Evolutionary conservation across 2,797 vertebrate genomes (phyloP), one percentile per base, ranked within the genome.

Genomic region (Australoheros facetus): DNA sequence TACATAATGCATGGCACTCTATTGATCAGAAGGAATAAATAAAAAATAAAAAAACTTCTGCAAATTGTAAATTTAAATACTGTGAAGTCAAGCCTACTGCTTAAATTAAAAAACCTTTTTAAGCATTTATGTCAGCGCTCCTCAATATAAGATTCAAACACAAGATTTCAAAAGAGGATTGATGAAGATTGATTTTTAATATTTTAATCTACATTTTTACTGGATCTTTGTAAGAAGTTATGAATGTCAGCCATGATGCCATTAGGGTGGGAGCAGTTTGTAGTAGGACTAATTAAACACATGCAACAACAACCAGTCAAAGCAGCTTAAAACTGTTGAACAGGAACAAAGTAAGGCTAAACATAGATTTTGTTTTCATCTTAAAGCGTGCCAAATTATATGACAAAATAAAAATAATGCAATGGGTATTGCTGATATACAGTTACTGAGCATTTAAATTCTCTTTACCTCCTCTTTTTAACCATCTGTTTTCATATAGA

Each of bases 401-500:
- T 64, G 42, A 81, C 26, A 75, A 82, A 58, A 34, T 32, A 51
- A 60, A 55, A 77, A 51, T 57, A 32, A 53, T 73, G 62, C 39
- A 76, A 16, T 39, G 8, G 17, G 42, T 58, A 57, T 51, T 17
- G 85, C 7, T 70, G 3, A 81, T 37, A 16, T 45, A 45, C 5
- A 16, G 71, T 45, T 58, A 34, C 7, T 58, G 30, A 58, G 17
- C 30, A 34, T 32, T 58, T 34, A 11, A 17, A 32, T 19, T 32
- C 3, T 32, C 8, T 58, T 32, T 30, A 32, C 7, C 39, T 42
- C 10, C 21, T 28, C 12, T 74, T 3, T 70, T 53, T 34, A 42
- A 37, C 39, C 26, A 51, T 14, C 51, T 79, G 73, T 71, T 28
- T 80, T 57, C 73, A 83, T 73, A 72, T 77, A 74, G 59, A 75